Evolutionary conservation across 2,888 invertebrate species (phyloP).

Genomic region (Leptinotarsa rubiginosa): DNA sequence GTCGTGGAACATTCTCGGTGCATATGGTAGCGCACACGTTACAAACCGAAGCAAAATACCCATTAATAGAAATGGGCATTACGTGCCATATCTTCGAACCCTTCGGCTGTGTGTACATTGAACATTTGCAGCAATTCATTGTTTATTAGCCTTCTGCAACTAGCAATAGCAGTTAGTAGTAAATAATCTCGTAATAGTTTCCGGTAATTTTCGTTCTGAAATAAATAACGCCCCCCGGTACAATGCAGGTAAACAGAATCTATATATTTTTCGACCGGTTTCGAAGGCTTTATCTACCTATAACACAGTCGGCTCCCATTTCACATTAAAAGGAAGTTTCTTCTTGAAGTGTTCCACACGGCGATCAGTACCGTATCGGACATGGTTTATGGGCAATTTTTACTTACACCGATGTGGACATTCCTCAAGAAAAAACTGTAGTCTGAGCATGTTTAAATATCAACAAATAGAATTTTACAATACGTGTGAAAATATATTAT

Average conservation of each 20-base stretch:
- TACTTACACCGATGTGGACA: too few relatives aligned
- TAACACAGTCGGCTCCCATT: constrained; percentile 26
- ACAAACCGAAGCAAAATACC: constrained; percentile 9
- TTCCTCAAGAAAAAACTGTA: too few relatives aligned
- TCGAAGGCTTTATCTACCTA: constrained; percentile 26
- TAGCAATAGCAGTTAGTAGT: constrained; percentile 36
- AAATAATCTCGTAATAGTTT: constrained; percentile 38
- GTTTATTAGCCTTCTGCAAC: constrained; percentile 32
- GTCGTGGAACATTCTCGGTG: not conserved
- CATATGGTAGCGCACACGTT: constrained; percentile 12
- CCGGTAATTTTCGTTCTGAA: constrained; percentile 37
- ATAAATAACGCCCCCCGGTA: constrained; percentile 34
- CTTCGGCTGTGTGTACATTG: constrained; percentile 30
- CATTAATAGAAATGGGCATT: constrained; percentile 1
- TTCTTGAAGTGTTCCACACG: constrained; percentile 8
- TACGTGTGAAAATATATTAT: too few relatives aligned
- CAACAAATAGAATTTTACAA: too few relatives aligned
- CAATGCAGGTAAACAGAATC: constrained; percentile 39
- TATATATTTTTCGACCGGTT: constrained; percentile 32
- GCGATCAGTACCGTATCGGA: not conserved
- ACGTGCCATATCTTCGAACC: constrained; percentile 24
- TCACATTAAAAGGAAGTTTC: constrained; percentile 20
- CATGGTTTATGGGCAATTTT: not conserved
- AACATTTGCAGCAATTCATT: constrained; percentile 29
- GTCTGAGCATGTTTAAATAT: too few relatives aligned